A percentile compares a stretch with the other conserved stretches of the same genome.
Conservation (phyloP, 2,113 vertebrate species). For the Scatophagus argus region DNA sequence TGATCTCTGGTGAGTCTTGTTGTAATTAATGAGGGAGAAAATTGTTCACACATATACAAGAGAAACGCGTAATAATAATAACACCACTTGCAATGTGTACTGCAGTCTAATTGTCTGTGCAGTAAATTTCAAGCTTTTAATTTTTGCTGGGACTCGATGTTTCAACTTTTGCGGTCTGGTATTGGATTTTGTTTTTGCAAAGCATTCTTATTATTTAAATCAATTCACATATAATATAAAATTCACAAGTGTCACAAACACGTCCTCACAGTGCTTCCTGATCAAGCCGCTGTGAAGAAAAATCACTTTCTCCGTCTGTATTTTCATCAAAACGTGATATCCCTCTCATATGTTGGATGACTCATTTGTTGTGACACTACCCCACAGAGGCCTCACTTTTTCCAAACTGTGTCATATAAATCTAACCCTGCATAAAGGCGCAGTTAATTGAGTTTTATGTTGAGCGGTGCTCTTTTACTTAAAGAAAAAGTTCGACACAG, state of each 20-base stretch:
- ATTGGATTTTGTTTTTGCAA: neutral
- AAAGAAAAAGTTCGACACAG: neutral
- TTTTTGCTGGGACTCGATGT: neutral
- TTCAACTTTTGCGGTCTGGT: neutral
- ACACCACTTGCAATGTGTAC: slow-evolving; percentile 1
- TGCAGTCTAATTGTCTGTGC: slow-evolving; percentile 14
- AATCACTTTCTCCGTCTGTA: neutral
- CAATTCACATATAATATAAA: neutral
- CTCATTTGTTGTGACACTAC: slow-evolving; percentile 9
- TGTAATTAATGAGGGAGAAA: slow-evolving; percentile 53
- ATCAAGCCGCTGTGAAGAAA: neutral
- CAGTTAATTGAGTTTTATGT: neutral
- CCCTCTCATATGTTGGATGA: slow-evolving; percentile 8
- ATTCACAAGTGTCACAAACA: neutral
- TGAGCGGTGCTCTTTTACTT: neutral
- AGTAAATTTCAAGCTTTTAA: neutral
- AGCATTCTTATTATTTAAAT: neutral
- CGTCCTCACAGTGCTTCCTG: neutral
- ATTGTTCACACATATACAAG: slow-evolving; percentile 26
- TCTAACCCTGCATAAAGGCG: neutral
- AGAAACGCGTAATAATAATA: slow-evolving; percentile 5
- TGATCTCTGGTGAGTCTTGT: slow-evolving; percentile 32
- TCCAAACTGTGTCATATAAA: slow-evolving; percentile 18
- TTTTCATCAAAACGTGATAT: neutral
- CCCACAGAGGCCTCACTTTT: slow-evolving; percentile 13